Evolutionary conservation across 2,113 vertebrate species (phyloP).

Genomic region (Neoarius graeffei): DNA sequence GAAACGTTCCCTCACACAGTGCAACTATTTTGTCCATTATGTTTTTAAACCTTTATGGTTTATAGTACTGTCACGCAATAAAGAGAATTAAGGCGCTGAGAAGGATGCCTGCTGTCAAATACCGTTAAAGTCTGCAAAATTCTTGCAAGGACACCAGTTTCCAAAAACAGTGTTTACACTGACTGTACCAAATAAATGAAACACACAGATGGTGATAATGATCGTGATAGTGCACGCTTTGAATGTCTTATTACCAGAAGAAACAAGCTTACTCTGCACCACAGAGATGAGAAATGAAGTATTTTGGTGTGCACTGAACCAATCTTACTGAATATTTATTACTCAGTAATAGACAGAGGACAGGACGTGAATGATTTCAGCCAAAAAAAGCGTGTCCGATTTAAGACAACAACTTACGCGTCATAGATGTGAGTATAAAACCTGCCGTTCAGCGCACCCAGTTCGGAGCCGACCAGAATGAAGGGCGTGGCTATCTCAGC

Average conservation of each 20-base stretch:
- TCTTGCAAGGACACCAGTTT: neutral
- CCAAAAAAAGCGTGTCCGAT: neutral
- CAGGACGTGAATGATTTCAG: neutral
- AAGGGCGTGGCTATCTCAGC: constrained; percentile 71
- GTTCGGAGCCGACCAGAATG: constrained; percentile 77
- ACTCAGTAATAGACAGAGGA: neutral
- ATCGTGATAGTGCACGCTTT: neutral
- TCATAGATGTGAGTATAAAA: constrained; percentile 81
- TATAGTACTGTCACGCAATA: neutral
- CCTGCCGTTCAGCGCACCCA: constrained; percentile 74
- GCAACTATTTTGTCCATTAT: neutral
- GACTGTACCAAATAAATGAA: neutral
- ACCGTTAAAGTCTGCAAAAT: neutral
- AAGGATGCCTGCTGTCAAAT: neutral
- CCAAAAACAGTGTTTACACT: neutral
- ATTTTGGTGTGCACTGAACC: neutral
- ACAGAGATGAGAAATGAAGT: neutral
- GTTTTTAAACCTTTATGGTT: neutral
- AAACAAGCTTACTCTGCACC: neutral
- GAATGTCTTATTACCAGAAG: neutral
- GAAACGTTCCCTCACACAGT: neutral
- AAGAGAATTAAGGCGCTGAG: neutral
- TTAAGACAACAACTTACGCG: constrained; percentile 62
- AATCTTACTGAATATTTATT: neutral
- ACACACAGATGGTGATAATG: neutral